Percentiles rank a stretch among this genome's conserved stretches.
Evolutionary conservation across 2,888 invertebrate genomes (phyloP).

Genomic region (Drosophila histrio): DNA sequence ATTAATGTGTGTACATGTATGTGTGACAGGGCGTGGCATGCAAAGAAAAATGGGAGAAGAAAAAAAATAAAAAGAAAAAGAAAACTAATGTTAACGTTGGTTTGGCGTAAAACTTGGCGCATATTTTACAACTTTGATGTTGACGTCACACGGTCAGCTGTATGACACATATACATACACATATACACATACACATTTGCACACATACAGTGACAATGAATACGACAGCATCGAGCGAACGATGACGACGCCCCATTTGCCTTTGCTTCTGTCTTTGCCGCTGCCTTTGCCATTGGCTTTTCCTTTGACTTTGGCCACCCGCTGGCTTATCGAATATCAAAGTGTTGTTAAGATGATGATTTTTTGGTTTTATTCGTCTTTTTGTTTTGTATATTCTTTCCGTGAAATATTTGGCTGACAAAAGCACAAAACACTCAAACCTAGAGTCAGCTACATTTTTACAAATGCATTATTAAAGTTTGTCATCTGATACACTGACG

Average conservation of each 20-base stretch:
- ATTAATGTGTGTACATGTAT: constrained; percentile 14
- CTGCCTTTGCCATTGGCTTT: not conserved
- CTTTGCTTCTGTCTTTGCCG: not conserved
- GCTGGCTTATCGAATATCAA: constrained; percentile 72
- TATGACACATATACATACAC: constrained; percentile 15
- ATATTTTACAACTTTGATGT: constrained; percentile 65
- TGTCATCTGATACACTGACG: no score
- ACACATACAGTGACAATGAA: constrained; percentile 38
- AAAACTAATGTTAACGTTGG: constrained; percentile 49
- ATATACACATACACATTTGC: constrained; percentile 13
- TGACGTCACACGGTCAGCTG: constrained; percentile 67
- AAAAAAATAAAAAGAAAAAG: not conserved
- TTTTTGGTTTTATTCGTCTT: constrained; percentile 48
- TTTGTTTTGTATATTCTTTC: not conserved
- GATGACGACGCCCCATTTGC: constrained; percentile 36
- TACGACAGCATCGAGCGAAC: constrained; percentile 10
- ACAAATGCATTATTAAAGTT: no score
- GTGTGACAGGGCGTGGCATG: constrained; percentile 66
- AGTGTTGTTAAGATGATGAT: constrained; percentile 67
- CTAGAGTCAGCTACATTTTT: no score
- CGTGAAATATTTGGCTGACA: constrained; percentile 47
- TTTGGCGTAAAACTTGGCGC: constrained; percentile 60
- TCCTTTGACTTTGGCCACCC: constrained; percentile 11
- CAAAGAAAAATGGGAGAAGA: constrained; percentile 17
- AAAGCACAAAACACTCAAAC: not conserved